Base-by-base conservation (phyloP, 2,888 invertebrate species). In the Carterocephalus palaemon region DNA sequence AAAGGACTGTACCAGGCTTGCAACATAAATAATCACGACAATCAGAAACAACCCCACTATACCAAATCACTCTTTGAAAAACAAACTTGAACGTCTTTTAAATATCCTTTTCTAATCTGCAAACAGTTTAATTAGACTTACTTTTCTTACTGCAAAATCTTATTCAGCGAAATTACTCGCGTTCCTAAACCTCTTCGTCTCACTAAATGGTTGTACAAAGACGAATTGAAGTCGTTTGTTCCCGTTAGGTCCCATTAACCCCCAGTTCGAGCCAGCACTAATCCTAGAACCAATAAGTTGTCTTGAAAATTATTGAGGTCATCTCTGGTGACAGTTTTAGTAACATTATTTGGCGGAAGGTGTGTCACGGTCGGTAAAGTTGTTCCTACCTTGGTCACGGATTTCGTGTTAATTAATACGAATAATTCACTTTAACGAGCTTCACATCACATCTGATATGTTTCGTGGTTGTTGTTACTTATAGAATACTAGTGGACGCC, bases 171-270 rank as follows among this genome's bases (percentile, higher is more conserved):
- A n/a, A n/a, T n/a, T n/a, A n/a, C n/a, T n/a, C n/a, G n/a, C n/a
- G n/a, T n/a, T n/a, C 19, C 19, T 4, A 26, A 28, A 28, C 38
- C 38, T 28, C 19, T 38, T 38, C 28, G 23, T 24, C 23, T 19
- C 26, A 33, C 41, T 41, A 41, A 41, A 41, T 41, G 10, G 23
- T 13, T 33, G 24, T 33, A 26, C 32, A 15, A 13, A 41, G 41
- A 41, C 8, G 33, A 19, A 41, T 41, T 12, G 41, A 12, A 16
- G 41, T 33, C 41, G 33, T 41, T 41, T 41, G 41, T 33, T 41
- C 26, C 41, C 13, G 12, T 41, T 41, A 24, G 41, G 24, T 26
- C 33, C 41, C 24, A 33, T 41, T 41, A 41, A 33, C 41, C 33
- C 15, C 23, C 12, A 22, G 32, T 26, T 8, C 17, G 15, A 15